Evolutionary conservation across 2,797 vertebrate genomes (phyloP), one percentile per base, ranked within the genome.

Genomic region (Chromis chromis): DNA sequence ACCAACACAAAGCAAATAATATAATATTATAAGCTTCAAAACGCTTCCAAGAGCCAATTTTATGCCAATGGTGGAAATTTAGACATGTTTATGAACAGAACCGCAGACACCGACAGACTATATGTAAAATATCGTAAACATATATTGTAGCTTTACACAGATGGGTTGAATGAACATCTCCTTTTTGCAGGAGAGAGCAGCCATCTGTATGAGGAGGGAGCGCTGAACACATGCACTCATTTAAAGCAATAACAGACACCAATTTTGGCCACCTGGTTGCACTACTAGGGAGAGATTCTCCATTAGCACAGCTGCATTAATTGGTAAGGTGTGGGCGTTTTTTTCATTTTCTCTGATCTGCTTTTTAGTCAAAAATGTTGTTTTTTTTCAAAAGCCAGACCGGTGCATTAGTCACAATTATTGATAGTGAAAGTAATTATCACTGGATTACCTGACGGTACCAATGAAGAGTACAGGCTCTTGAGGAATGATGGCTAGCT

Each of bases 391-490:
- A 33, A 25, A 58, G 8, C 3, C 14, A 8, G 31, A 63, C 56
- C 5, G 56, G 72, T 60, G 33, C 54, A 61, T 10, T 11, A 62
- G 7, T 12, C 36, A 27, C 5, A 70, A n/a, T 48, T 56, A 63
- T 65, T 28, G 25, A 39, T 71, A 52, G 69, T n/a, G 56, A 28
- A 78, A 65, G 56, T 36, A 62, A 14, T 68, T 53, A 70, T 73
- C 28, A 58, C 27, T 33, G 25, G 46, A 82, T 86, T 93, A 96
- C 96, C 96, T 95, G 90, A 96, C 82, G 36, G 95, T 96, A 68
- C 96, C 96, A 1, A 95, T 95, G 82, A 97, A 94, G 65, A 97
- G 94, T 69, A 96, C 92, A 0, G 96, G 96, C 82, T 97, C 96
- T 86, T 97, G 96, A 55, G 96, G 95, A 85, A 97, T 95, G 81